Evolutionary conservation across 2,113 vertebrate genomes (phyloP).

Genomic region (Xiphophorus couchianus): DNA sequence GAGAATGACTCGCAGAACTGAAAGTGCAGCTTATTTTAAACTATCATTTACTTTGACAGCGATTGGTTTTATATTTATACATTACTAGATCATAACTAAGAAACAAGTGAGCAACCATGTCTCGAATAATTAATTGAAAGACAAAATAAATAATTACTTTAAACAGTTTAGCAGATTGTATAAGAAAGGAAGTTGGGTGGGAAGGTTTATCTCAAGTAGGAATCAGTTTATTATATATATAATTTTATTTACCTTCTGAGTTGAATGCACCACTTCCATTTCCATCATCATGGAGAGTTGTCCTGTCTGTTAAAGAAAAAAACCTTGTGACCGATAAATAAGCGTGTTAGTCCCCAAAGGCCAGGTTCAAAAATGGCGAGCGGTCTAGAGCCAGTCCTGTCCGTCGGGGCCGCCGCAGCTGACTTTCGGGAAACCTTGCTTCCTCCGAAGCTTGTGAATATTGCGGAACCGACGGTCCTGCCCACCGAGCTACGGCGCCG

Average conservation of each 20-base stretch:
- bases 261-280: constrained; percentile 73
- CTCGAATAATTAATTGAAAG: background rate
- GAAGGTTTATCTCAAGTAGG: background rate
- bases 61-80: background rate
- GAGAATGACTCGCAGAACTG: constrained; percentile 58
- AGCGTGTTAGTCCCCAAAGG: constrained; percentile 42
- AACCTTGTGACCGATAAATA: constrained; percentile 26
- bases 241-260: constrained; percentile 79
- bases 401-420: constrained; percentile 38
- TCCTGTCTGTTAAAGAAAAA: background rate
- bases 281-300: constrained; percentile 76
- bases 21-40: constrained; percentile 10
- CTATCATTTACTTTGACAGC: too few relatives aligned
- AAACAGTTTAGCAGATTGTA: background rate
- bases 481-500: constrained; percentile 64
- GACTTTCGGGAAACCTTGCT: constrained; percentile 63
- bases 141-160: background rate
- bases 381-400: constrained; percentile 32
- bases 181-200: constrained; percentile 2
- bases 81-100: background rate
- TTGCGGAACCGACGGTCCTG: constrained; percentile 71
- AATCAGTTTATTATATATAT: background rate
- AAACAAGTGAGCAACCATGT: background rate
- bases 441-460: constrained; percentile 68
- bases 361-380: constrained; percentile 52